Evolutionary conservation across 2,113 vertebrate species (phyloP).

Genomic region (Cnemophilus loriae): DNA sequence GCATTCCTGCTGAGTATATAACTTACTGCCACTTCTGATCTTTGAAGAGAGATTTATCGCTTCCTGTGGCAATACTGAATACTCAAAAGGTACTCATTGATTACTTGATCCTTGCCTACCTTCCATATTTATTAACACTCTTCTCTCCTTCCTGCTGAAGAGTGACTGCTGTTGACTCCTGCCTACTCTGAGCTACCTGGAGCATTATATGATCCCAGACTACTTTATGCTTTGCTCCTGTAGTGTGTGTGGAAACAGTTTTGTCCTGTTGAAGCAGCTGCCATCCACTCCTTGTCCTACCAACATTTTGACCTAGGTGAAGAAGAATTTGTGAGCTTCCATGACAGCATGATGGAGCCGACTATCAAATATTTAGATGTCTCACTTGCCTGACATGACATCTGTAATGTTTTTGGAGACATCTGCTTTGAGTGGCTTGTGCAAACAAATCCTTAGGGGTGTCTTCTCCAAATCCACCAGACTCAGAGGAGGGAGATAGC

Average conservation of each 20-base stretch:
- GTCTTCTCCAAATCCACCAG: not conserved
- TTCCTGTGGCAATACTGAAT: conserved; percentile 32
- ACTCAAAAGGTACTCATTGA: conserved; percentile 25
- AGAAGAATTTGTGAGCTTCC: not conserved
- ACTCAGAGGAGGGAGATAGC: not conserved
- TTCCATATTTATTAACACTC: not conserved
- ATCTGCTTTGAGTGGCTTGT: not conserved
- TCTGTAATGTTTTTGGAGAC: not conserved
- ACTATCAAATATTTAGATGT: not conserved
- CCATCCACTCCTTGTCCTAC: not conserved
- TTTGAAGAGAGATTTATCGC: conserved; percentile 28
- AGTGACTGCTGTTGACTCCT: not conserved
- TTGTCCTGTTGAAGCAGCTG: not conserved
- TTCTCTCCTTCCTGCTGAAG: not conserved
- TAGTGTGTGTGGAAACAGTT: not conserved
- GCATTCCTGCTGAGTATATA: conserved; percentile 17
- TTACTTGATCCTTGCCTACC: conserved; percentile 13
- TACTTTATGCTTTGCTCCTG: not conserved
- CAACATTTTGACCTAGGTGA: not conserved
- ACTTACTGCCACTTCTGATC: conserved; percentile 24
- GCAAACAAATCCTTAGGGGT: not conserved
- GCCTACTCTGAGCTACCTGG: not conserved
- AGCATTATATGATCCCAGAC: not conserved
- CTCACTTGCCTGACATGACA: not conserved
- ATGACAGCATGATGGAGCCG: not conserved